Evolutionary conservation across 1,140 invertebrate genomes (phyloP).

Genomic region (Calephelis nemesis): DNA sequence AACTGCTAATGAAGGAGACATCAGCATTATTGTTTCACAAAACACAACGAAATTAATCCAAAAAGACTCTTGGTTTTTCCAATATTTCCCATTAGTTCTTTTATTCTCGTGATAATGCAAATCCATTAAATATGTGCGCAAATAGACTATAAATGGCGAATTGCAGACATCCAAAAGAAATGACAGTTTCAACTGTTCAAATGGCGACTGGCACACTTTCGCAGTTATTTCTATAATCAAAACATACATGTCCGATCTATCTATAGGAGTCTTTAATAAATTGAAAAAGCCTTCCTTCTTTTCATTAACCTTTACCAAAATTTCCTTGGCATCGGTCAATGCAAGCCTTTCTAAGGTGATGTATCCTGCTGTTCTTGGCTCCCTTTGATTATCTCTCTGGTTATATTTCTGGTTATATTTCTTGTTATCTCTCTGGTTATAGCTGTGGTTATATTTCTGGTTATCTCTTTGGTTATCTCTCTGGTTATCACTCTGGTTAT

Average conservation of each 20-base stretch:
- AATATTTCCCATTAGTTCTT: conserved; percentile 56
- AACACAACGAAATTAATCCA: conserved; percentile 62
- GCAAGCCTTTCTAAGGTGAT: conserved; percentile 7
- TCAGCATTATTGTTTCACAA: conserved; percentile 51
- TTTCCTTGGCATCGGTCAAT: conserved; percentile 31
- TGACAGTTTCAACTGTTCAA: conserved; percentile 56
- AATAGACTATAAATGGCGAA: conserved; percentile 53
- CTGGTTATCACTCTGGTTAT: no score
- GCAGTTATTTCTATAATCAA: conserved; percentile 54
- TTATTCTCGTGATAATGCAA: conserved; percentile 51
- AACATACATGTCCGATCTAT: conserved; percentile 46
- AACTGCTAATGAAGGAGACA: conserved; percentile 59
- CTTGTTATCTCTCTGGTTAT: no score
- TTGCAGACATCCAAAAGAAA: conserved; percentile 60
- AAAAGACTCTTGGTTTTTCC: conserved; percentile 63
- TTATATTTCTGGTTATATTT: no score
- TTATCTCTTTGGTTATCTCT: no score
- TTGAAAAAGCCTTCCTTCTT: conserved; percentile 44
- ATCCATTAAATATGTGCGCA: conserved; percentile 56
- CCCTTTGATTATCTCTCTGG: background rate
- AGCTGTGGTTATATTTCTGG: no score
- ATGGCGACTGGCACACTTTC: conserved; percentile 57
- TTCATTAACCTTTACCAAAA: conserved; percentile 48
- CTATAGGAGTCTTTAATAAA: conserved; percentile 41
- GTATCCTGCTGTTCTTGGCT: background rate